Conservation (phyloP, 2,797 vertebrate species). For the Percopsis omiscomaycus region DNA sequence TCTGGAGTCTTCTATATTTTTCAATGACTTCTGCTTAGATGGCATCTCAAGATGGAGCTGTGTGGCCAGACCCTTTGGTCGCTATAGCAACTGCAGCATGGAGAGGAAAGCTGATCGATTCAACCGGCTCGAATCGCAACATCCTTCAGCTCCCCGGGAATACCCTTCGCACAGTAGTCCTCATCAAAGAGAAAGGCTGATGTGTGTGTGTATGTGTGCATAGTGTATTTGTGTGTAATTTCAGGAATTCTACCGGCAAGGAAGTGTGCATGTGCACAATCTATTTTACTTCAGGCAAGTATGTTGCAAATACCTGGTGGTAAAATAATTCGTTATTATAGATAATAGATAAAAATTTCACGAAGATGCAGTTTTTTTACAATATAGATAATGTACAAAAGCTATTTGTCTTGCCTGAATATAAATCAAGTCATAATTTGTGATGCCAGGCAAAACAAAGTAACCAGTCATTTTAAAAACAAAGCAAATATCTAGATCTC, state of each 20-base stretch:
- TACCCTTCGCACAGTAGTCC: constrained; percentile 52
- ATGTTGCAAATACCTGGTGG: constrained; percentile 14
- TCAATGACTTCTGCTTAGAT: constrained; percentile 22
- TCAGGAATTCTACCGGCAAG: neutral
- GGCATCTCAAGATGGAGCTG: constrained; percentile 40
- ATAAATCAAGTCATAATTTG: too few species aligned
- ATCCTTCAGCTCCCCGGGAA: constrained; percentile 68
- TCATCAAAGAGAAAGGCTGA: constrained; percentile 61
- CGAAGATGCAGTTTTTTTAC: too few species aligned
- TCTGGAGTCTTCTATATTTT: constrained; percentile 21
- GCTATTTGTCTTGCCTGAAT: too few species aligned
- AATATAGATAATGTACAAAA: too few species aligned
- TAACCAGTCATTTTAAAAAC: neutral
- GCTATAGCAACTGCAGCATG: constrained; percentile 73
- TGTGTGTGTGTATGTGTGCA: constrained; percentile 12
- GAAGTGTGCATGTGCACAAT: neutral
- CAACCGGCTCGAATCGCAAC: constrained; percentile 53
- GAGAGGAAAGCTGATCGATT: constrained; percentile 62
- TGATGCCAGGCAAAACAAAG: too few species aligned
- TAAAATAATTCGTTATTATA: constrained; percentile 17
- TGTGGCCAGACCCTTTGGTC: constrained; percentile 60
- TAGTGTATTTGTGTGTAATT: neutral
- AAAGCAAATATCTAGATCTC: neutral
- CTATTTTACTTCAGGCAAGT: constrained; percentile 36
- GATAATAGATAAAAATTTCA: neutral